Base-by-base conservation (phyloP, 2,113 vertebrate genomes). In the Psophia crepitans region DNA sequence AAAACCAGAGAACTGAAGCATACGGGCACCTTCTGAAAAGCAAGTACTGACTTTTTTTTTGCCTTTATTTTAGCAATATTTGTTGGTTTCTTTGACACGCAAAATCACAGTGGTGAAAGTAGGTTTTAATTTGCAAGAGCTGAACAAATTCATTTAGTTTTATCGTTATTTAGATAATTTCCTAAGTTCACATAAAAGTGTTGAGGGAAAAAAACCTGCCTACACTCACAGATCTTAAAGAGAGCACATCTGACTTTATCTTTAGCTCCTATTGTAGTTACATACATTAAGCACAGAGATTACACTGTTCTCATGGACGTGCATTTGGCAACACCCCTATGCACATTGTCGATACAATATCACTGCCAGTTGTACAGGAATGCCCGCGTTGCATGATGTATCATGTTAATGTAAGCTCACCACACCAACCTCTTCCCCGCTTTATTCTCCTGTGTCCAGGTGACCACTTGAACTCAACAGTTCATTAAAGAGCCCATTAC, bases 341-440 rank as follows among this genome's bases (percentile, higher is more conserved):
- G 12, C 18, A 35, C 43, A 1, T 12, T 46, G 14, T 39, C 61
- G 37, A 6, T 35, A 13, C 22, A 8, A 35, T 2, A 24, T 19
- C 23, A 14, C 19, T n/a, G 51, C 56, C 63, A 37, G 44, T 35
- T 13, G 49, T 8, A 15, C 49, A 54, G 35, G 35, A 56, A 48
- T 8, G 35, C 33, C 73, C 33, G 4, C 1, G 0, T 20, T 18
- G 43, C 32, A 4, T 26, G 35, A 11, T 0, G 1, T 11, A 11
- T 3, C 66, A 15, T 16, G 7, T 18, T 39, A 26, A 11, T 1
- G 3, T 12, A n/a, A 33, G 6, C 6, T 41, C 20, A 57, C 27
- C 32, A 23, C 43, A 9, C 35, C 21, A 37, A 41, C 41, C 27
- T 43, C 41, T 43, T 63, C 32, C 48, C 16, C 43, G 22, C 5